phyloP scores from a whole-genome alignment of 2,113 vertebrate genomes.

The Eretmochelys imbricata region DNA sequence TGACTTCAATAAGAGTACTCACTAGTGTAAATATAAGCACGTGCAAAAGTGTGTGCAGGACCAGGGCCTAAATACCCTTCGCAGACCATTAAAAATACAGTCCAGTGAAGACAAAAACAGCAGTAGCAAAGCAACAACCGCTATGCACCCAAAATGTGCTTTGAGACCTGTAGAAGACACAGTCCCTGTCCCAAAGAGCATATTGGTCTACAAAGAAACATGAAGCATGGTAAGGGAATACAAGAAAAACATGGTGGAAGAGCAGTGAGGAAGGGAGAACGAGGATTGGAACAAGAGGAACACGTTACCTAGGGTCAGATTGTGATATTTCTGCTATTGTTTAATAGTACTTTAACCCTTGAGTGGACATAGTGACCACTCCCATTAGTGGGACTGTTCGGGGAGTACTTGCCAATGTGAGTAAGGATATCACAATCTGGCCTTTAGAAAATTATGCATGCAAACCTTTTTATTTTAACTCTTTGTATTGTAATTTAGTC shows the following conservation, averaged over 20 bases:
- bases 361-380: accelerated
- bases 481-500: not conserved
- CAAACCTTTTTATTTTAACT: not conserved
- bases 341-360: not conserved
- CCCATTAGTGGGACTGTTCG: not conserved
- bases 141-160: not conserved
- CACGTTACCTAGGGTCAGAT: not conserved
- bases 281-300: not conserved
- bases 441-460: not conserved
- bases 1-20: not conserved
- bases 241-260: not conserved
- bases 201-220: not conserved
- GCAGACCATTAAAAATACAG: not conserved
- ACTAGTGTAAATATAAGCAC: not conserved
- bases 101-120: not conserved
- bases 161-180: not conserved
- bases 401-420: not conserved
- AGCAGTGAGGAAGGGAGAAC: not conserved
- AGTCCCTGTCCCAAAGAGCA: not conserved
- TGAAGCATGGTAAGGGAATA: not conserved
- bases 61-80: not conserved
- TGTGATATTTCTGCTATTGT: not conserved
- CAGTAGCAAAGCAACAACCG: not conserved
- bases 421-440: not conserved
- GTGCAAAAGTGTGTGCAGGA: not conserved